Conservation (phyloP, 1,140 invertebrate genomes). For the Dysdera silvatica region DNA sequence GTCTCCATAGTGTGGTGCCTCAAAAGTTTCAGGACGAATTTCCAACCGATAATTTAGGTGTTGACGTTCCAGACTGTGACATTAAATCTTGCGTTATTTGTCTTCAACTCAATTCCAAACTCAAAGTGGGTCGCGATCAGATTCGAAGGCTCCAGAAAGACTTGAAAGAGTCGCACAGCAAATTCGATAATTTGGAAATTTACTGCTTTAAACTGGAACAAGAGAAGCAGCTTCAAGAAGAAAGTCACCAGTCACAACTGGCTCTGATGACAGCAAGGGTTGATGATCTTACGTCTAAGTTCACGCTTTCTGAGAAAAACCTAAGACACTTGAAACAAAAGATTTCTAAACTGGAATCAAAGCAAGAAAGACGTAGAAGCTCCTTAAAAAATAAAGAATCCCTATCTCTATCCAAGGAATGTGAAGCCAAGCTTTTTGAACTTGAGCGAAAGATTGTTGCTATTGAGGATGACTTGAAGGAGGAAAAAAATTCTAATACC, state of each 20-base stretch:
- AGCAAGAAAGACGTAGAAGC: slow-evolving; percentile 63
- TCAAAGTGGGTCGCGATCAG: slow-evolving; percentile 60
- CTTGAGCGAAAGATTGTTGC: slow-evolving; percentile 64
- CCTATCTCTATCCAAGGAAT: slow-evolving; percentile 66
- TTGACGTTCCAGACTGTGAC: too few relatives aligned
- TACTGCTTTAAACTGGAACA: slow-evolving; percentile 63
- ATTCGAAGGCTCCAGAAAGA: slow-evolving; percentile 72
- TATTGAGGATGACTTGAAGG: slow-evolving; percentile 47
- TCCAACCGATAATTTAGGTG: too few relatives aligned
- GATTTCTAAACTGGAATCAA: slow-evolving; percentile 62
- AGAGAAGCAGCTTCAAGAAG: slow-evolving; percentile 58
- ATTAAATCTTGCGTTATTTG: too few relatives aligned
- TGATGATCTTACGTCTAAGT: slow-evolving; percentile 71
- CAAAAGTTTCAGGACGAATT: too few relatives aligned
- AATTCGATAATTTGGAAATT: slow-evolving; percentile 69
- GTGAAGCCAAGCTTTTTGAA: slow-evolving; percentile 70
- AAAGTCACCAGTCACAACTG: slow-evolving; percentile 64
- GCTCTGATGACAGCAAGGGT: slow-evolving; percentile 70
- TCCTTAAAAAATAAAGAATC: slow-evolving; percentile 67
- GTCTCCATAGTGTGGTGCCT: too few relatives aligned
- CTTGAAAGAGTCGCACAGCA: slow-evolving; percentile 64
- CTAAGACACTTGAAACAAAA: slow-evolving; percentile 69
- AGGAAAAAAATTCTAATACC: too few relatives aligned
- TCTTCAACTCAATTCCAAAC: not conserved
- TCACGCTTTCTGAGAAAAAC: slow-evolving; percentile 70